A percentile compares a stretch with the other conserved stretches of the same genome.
Conservation (phyloP, 2,797 vertebrate species). For the Pangasius djambal region DNA sequence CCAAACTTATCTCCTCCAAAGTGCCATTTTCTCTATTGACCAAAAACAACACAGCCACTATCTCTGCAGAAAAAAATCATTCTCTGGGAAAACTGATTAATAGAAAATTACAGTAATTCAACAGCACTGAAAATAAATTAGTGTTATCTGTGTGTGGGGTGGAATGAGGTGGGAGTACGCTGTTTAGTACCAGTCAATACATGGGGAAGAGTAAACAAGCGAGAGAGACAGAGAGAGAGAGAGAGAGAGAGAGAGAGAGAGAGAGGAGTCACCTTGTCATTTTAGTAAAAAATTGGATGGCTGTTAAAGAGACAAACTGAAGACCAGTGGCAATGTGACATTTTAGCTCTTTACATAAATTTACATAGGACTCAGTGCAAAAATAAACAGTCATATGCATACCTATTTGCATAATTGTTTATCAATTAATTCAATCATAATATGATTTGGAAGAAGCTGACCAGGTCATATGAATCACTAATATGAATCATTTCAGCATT, state of each 20-base stretch:
- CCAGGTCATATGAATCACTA: not conserved
- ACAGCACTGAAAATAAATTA: slow-evolving; percentile 21
- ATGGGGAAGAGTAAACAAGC: not conserved
- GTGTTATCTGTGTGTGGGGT: not conserved
- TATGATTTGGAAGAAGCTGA: not conserved
- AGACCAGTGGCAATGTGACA: slow-evolving; percentile 12
- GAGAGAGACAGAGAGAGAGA: not conserved
- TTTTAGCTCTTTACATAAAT: slow-evolving; percentile 3
- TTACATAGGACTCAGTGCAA: not conserved
- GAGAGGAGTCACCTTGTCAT: slow-evolving; percentile 12
- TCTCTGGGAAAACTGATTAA: slow-evolving; percentile 5
- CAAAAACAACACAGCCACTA: not conserved
- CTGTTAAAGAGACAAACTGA: not conserved
- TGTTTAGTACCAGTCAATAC: not conserved
- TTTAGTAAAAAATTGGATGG: not conserved
- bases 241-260: not conserved
- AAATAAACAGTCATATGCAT: not conserved
- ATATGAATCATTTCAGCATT: not conserved
- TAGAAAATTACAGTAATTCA: slow-evolving; percentile 24
- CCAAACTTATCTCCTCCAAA: not conserved
- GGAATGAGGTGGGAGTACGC: not conserved
- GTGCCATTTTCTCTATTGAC: not conserved
- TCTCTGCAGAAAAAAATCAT: not conserved
- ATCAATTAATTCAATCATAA: not conserved
- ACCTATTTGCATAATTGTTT: not conserved